These are phyloP conservation scores for Steinernema khuongi DNA, from an alignment of 1,140 invertebrate species.

Conservation along the genomic window DNA sequence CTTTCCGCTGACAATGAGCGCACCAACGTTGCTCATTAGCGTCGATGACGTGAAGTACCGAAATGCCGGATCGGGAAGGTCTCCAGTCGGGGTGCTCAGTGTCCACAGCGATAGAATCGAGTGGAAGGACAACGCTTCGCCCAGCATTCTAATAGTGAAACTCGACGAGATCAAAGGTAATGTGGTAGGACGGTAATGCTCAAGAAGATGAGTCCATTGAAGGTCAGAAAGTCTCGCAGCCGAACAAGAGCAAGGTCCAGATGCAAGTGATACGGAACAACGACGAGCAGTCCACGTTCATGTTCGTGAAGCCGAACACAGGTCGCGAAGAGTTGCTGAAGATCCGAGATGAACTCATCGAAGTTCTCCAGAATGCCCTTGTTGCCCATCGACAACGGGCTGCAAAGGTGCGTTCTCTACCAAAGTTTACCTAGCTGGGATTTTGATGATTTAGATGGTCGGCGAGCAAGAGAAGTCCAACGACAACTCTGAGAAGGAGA, in stretches of 20 bases:
- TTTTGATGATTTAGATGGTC: constrained; percentile 34
- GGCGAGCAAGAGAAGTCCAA: constrained; percentile 63
- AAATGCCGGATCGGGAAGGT: constrained; percentile 50
- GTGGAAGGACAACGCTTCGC: constrained; percentile 45
- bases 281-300: constrained; percentile 83
- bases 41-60: constrained; percentile 52
- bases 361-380: constrained; percentile 79
- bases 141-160: constrained; percentile 15
- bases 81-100: constrained; percentile 46
- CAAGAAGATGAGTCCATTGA: constrained; percentile 23
- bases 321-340: constrained; percentile 75
- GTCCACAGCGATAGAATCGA: constrained; percentile 43
- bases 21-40: constrained; percentile 26
- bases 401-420: constrained; percentile 70
- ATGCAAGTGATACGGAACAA: constrained; percentile 93
- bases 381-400: constrained; percentile 92
- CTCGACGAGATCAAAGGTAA: constrained; percentile 26
- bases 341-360: constrained; percentile 88
- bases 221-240: constrained; percentile 97
- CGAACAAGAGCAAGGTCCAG: constrained; percentile 94
- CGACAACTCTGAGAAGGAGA: constrained; percentile 68
- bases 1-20: neutral
- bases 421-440: neutral
- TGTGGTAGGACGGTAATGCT: neutral
- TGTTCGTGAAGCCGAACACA: constrained; percentile 81